A percentile compares a stretch with the other conserved stretches of the same genome.
These are phyloP conservation scores for Butorides virescens DNA, from an alignment of 2,113 vertebrate species.

Conservation along the genomic window DNA sequence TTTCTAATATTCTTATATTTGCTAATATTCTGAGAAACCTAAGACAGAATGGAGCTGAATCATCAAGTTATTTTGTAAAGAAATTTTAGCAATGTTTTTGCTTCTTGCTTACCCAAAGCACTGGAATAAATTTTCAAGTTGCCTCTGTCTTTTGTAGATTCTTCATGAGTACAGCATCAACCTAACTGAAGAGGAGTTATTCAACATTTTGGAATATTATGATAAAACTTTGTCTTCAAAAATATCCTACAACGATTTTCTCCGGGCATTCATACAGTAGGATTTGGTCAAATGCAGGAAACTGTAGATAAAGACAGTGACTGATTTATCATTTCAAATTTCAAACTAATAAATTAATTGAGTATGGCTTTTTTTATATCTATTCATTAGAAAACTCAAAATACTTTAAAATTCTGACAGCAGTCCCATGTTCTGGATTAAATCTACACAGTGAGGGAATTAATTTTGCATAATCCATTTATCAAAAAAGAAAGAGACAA, in stretches of 20 bases:
- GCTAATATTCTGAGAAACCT: background rate
- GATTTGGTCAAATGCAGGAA: background rate
- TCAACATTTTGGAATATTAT: conserved; percentile 75
- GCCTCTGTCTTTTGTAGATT: conserved; percentile 59
- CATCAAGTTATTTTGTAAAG: background rate
- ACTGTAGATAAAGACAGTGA: conserved; percentile 23
- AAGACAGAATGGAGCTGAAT: background rate
- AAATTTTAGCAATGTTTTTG: background rate
- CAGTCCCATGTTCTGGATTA: conserved; percentile 24
- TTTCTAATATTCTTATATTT: background rate
- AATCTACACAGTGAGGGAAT: conserved; percentile 47
- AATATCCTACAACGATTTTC: conserved; percentile 79
- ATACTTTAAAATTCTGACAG: conserved; percentile 35
- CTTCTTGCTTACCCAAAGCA: background rate
- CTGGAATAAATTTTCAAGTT: background rate
- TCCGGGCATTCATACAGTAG: conserved; percentile 76
- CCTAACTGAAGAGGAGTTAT: conserved; percentile 76
- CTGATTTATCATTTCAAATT: conserved; percentile 15
- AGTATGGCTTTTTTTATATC: background rate
- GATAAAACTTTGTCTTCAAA: conserved; percentile 75
- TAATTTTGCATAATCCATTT: conserved; percentile 62
- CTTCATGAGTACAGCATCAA: conserved; percentile 65
- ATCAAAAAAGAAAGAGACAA: conserved; percentile 54
- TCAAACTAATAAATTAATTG: conserved; percentile 48
- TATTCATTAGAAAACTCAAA: conserved; percentile 52